A percentile compares a stretch with the other conserved stretches of the same genome.
These are phyloP conservation scores for Muntiacus reevesi DNA, from an alignment of 2,113 vertebrate species.

Conservation along the genomic window DNA sequence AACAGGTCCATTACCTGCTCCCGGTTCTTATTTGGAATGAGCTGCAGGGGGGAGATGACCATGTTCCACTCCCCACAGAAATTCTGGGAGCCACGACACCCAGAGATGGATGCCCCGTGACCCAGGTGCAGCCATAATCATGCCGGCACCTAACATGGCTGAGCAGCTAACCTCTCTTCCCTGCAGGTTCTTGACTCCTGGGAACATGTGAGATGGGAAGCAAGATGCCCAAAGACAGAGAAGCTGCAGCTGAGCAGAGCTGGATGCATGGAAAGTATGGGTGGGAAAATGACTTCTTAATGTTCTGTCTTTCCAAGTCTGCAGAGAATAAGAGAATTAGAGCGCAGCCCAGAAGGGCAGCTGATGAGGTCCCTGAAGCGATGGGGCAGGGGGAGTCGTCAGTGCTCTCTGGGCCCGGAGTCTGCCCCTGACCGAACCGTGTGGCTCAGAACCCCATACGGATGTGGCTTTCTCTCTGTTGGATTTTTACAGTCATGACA, in stretches of 20 bases:
- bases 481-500: neutral
- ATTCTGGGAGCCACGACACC: rapidly evolving
- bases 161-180: neutral
- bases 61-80: rapidly evolving
- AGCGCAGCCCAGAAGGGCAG: neutral
- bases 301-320: neutral
- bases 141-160: rapidly evolving
- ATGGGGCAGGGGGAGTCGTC: rapidly evolving
- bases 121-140: rapidly evolving
- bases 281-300: neutral
- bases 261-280: rapidly evolving
- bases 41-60: rapidly evolving
- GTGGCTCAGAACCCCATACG: neutral
- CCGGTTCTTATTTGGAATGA: rapidly evolving
- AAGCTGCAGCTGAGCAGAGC: neutral
- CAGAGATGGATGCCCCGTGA: rapidly evolving
- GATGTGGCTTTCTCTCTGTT: rapidly evolving
- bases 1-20: neutral
- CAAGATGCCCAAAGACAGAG: neutral
- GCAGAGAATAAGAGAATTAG: neutral
- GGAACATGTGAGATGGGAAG: rapidly evolving
- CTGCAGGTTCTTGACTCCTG: neutral
- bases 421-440: rapidly evolving
- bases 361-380: rapidly evolving
- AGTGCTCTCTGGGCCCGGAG: rapidly evolving